Evolutionary conservation across 2,888 invertebrate species (phyloP).

Genomic region (Isotomurus palustris): DNA sequence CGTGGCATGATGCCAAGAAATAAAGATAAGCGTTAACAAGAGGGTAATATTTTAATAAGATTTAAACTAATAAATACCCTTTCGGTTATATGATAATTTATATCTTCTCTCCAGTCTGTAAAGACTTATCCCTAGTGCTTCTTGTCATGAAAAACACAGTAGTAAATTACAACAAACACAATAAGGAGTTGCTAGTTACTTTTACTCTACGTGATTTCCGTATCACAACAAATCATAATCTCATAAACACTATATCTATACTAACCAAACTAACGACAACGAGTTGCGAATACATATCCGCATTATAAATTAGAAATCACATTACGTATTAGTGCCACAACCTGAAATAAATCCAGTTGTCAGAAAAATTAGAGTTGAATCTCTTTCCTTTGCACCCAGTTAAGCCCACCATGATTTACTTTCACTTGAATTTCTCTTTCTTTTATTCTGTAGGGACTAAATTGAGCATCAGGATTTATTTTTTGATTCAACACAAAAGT

Average conservation of each 20-base stretch:
- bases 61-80: constrained; percentile 1
- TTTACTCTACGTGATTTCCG: too few relatives aligned
- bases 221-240: constrained; percentile 4
- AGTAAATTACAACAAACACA: too few relatives aligned
- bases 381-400: neutral
- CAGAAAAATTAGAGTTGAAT: constrained; percentile 6
- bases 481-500: constrained; percentile 1
- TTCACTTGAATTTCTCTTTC: neutral
- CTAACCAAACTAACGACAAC: too few relatives aligned
- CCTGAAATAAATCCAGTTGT: constrained; percentile 9
- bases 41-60: neutral
- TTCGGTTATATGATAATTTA: neutral
- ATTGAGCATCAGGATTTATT: constrained; percentile 9
- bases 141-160: too few relatives aligned
- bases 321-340: neutral
- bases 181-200: too few relatives aligned
- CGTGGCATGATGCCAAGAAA: too few relatives aligned
- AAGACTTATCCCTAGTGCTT: too few relatives aligned
- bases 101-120: too few relatives aligned
- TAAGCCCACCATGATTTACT: neutral
- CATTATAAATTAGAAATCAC: constrained; percentile 6
- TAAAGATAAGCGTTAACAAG: too few relatives aligned
- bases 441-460: neutral
- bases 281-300: too few relatives aligned
- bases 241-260: neutral